Evolutionary conservation across 2,888 invertebrate species (phyloP).

Genomic region (Loripinus fragilis): DNA sequence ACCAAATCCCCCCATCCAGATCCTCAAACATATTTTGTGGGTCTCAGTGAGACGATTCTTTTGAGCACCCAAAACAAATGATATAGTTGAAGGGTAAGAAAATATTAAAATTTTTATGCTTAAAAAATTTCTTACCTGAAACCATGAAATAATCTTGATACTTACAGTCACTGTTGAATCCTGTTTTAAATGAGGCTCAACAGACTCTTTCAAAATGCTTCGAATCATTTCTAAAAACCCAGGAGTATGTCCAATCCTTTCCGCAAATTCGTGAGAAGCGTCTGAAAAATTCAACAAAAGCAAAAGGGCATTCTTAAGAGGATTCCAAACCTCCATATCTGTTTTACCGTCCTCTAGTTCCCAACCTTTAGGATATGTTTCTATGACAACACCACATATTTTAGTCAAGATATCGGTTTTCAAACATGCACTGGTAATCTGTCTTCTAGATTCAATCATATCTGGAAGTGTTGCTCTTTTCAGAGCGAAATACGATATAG

Average conservation of each 20-base stretch:
- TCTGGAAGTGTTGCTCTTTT: not conserved
- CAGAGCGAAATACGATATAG: not conserved
- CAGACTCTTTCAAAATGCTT: not conserved
- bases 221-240: conserved; percentile 10
- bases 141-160: too few relatives aligned
- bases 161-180: not conserved
- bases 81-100: too few relatives aligned
- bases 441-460: conserved; percentile 5
- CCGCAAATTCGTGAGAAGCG: not conserved
- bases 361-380: conserved; percentile 3
- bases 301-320: not conserved
- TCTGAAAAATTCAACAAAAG: not conserved
- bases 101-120: too few relatives aligned
- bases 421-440: not conserved
- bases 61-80: too few relatives aligned
- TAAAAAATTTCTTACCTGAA: too few relatives aligned
- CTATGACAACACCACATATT: conserved; percentile 1
- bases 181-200: not conserved
- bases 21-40: too few relatives aligned
- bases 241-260: not conserved
- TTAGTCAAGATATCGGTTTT: not conserved
- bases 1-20: too few relatives aligned
- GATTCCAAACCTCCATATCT: not conserved
- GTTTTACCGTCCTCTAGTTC: not conserved
- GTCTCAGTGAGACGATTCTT: too few relatives aligned